Conservation (phyloP, 2,113 vertebrate species). For the Leptosomus discolor region DNA sequence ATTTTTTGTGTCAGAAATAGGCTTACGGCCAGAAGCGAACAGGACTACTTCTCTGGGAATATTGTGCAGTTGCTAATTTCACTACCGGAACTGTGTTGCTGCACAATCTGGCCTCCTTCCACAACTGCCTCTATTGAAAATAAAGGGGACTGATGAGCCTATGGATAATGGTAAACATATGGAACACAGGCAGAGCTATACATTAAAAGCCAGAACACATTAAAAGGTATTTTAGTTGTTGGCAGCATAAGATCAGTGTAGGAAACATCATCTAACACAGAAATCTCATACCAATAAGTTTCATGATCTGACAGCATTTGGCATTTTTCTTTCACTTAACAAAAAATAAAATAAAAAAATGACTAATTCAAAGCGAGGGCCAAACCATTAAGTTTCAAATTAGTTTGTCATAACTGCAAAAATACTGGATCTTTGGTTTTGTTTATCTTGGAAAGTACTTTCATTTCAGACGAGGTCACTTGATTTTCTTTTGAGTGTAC, state of each 20-base stretch:
- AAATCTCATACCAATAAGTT: conserved; percentile 50
- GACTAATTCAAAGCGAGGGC: conserved; percentile 53
- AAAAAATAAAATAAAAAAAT: conserved; percentile 10
- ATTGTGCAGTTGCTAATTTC: conserved; percentile 80
- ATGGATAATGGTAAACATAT: conserved; percentile 80
- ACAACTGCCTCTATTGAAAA: conserved; percentile 71
- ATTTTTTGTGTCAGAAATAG: conserved; percentile 42
- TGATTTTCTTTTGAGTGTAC: conserved; percentile 67
- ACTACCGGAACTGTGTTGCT: conserved; percentile 76
- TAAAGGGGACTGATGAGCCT: conserved; percentile 72
- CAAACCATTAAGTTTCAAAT: conserved; percentile 51
- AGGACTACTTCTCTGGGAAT: conserved; percentile 73
- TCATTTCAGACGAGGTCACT: conserved; percentile 65
- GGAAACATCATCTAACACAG: conserved; percentile 63
- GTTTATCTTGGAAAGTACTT: conserved; percentile 69
- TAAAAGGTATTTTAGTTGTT: conserved; percentile 74
- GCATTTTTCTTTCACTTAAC: not conserved
- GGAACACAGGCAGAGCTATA: conserved; percentile 59
- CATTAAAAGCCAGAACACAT: conserved; percentile 72
- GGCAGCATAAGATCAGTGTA: conserved; percentile 59
- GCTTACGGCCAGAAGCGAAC: conserved; percentile 61
- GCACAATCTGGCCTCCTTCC: conserved; percentile 71
- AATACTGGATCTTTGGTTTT: conserved; percentile 54
- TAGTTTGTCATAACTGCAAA: conserved; percentile 61
- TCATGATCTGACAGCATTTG: conserved; percentile 19